These are phyloP conservation scores for Cecidostiba fungosa DNA, from an alignment of 2,888 invertebrate genomes.

Conservation along the genomic window DNA sequence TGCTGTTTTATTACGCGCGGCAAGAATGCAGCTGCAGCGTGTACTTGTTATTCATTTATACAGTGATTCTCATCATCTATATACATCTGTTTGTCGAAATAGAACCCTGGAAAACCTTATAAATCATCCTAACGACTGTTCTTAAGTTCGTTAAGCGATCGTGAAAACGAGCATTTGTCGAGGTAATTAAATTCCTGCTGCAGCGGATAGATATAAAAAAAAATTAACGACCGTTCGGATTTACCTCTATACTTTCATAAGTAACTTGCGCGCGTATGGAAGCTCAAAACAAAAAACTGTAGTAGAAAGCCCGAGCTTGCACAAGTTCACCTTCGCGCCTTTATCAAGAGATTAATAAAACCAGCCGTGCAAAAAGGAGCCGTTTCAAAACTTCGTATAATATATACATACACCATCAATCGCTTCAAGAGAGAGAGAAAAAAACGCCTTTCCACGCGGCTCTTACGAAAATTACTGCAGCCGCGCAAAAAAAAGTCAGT, in stretches of 20 bases:
- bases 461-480: not conserved
- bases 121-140: not conserved
- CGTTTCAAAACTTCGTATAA: not conserved
- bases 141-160: not conserved
- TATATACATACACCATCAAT: not conserved
- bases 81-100: not conserved
- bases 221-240: not conserved
- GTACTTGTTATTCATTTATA: not conserved
- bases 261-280: not conserved
- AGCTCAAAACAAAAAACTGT: not conserved
- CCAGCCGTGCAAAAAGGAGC: not conserved
- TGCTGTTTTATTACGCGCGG: not conserved
- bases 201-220: not conserved
- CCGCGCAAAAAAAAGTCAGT: not conserved
- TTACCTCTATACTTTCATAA: not conserved
- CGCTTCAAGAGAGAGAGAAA: not conserved
- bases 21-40: not conserved
- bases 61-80: not conserved
- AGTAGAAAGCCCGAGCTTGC: slow-evolving; percentile 26
- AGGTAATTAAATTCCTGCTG: not conserved
- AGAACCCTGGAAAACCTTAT: not conserved
- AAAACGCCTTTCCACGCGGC: not conserved
- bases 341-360: not conserved
- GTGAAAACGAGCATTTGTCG: not conserved
- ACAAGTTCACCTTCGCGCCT: not conserved